A percentile compares a stretch with the other conserved stretches of the same genome.
These are phyloP conservation scores for Mythimna impura DNA, from an alignment of 2,888 invertebrate genomes.

Conservation along the genomic window DNA sequence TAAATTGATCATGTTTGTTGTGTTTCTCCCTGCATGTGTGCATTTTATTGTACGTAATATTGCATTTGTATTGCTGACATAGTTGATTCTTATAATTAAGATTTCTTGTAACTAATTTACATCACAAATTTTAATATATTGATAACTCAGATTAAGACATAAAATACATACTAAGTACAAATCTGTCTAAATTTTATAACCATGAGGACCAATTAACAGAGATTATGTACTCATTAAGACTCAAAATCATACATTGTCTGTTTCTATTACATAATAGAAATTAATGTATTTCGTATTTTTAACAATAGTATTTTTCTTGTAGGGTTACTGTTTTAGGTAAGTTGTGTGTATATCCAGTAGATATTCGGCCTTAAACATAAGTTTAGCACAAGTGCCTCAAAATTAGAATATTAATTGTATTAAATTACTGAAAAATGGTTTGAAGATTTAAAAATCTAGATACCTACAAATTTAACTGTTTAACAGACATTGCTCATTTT, in stretches of 20 bases:
- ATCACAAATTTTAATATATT: constrained; percentile 41
- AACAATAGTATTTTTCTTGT: constrained; percentile 20
- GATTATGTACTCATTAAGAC: not conserved
- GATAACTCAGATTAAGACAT: constrained; percentile 20
- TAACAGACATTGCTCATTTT: constrained; percentile 29
- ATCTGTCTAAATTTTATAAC: constrained; percentile 43
- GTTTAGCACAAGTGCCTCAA: constrained; percentile 44
- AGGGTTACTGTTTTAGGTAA: constrained; percentile 21
- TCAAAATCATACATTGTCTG: not conserved
- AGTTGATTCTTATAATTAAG: constrained; percentile 16
- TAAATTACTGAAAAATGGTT: constrained; percentile 6
- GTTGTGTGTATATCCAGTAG: constrained; percentile 25
- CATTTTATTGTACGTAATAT: constrained; percentile 25
- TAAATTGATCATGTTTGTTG: constrained; percentile 14
- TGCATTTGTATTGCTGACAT: constrained; percentile 11
- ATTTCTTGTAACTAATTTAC: constrained; percentile 17
- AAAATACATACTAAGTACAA: constrained; percentile 25
- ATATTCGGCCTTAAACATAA: constrained; percentile 7
- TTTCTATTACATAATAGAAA: constrained; percentile 10
- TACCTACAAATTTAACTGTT: constrained; percentile 4
- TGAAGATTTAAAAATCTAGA: constrained; percentile 10
- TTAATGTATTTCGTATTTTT: constrained; percentile 8
- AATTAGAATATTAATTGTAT: not conserved
- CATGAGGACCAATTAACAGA: constrained; percentile 33
- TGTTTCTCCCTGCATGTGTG: constrained; percentile 17